phyloP scores from a whole-genome alignment of 2,888 invertebrate genomes.

The Caenorhabditis panamensis region DNA sequence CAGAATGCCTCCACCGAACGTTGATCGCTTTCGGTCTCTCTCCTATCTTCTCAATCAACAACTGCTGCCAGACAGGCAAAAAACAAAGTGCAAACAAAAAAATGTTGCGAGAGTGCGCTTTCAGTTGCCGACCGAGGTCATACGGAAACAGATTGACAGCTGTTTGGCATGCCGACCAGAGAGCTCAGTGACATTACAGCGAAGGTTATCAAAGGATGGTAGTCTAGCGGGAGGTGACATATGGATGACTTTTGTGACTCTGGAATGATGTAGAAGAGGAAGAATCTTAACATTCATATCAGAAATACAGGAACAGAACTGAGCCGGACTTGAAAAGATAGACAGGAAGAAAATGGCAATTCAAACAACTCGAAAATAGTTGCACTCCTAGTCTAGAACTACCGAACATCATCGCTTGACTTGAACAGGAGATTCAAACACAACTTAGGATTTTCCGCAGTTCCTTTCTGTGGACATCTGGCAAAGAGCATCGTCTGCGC shows the following conservation, averaged over 20 bases:
- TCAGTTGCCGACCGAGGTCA: constrained; percentile 13
- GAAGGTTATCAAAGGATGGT: constrained; percentile 1
- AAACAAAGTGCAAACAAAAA: constrained; percentile 46
- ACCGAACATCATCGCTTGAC: too few relatives aligned
- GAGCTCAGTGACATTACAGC: background rate
- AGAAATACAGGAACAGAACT: background rate
- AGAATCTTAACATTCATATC: background rate
- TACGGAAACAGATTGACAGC: constrained; percentile 39
- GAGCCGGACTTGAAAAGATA: background rate
- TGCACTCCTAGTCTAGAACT: too few relatives aligned
- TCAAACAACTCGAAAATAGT: too few relatives aligned
- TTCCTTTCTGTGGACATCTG: background rate
- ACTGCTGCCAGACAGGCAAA: constrained; percentile 29
- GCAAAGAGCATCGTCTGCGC: background rate
- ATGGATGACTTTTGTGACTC: background rate
- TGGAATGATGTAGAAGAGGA: background rate
- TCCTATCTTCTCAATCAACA: constrained; percentile 14
- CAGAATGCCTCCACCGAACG: constrained; percentile 22
- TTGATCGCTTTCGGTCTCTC: constrained; percentile 21
- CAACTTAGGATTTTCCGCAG: too few relatives aligned
- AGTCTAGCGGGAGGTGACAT: constrained; percentile 13
- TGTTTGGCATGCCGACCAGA: constrained; percentile 9
- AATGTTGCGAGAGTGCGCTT: constrained; percentile 17
- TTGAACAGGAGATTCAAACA: too few relatives aligned
- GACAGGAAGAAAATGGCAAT: too few relatives aligned